These are phyloP conservation scores for Typhlomys cinereus DNA, from an alignment of 2,113 vertebrate species.

Conservation along the genomic window DNA sequence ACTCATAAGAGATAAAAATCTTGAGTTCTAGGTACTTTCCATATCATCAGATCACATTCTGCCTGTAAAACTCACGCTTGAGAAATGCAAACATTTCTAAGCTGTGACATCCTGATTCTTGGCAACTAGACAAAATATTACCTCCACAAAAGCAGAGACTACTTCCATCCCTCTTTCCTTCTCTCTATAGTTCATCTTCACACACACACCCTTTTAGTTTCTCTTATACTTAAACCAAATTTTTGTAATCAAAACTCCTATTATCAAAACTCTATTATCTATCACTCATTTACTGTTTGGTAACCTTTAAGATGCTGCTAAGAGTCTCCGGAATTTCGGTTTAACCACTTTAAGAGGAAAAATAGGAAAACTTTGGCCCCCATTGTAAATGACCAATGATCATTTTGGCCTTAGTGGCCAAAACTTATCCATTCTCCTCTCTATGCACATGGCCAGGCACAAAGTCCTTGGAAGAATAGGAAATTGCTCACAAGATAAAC, in stretches of 20 bases:
- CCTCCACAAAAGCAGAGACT: neutral
- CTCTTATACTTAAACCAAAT: neutral
- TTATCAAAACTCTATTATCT: neutral
- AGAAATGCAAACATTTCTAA: neutral
- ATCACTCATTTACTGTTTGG: neutral
- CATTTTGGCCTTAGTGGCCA: neutral
- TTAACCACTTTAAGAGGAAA: neutral
- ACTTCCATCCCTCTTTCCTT: neutral
- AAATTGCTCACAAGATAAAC: neutral
- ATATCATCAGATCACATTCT: constrained; percentile 19
- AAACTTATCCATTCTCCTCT: neutral
- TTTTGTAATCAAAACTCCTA: constrained; percentile 18
- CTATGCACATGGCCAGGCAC: neutral
- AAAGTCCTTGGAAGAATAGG: constrained; percentile 16
- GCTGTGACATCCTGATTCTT: neutral
- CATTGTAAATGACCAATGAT: neutral
- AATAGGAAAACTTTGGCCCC: neutral
- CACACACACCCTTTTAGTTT: neutral
- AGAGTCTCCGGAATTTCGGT: constrained; percentile 11
- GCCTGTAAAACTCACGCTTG: neutral
- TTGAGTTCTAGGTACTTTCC: constrained; percentile 2
- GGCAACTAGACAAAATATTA: neutral
- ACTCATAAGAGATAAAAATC: neutral
- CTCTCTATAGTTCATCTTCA: neutral
- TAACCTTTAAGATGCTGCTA: neutral